Evolutionary conservation across 2,888 invertebrate genomes (phyloP), one percentile per base, ranked within the genome.

Genomic region (Hypolimnas misippus): DNA sequence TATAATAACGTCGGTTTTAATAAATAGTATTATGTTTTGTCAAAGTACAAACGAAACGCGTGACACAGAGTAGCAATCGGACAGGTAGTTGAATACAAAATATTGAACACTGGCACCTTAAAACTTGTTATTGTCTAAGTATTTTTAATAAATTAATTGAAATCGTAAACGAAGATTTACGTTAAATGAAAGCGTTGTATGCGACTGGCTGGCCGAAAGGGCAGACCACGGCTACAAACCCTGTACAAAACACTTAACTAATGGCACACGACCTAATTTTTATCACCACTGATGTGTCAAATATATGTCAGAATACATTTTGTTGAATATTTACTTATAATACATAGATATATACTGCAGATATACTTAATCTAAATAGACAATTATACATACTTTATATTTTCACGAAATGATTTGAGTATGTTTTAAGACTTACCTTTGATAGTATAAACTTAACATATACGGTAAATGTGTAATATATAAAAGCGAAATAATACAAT

Each of bases 31-130:
- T 62, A 74, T 76, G 72, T 73, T 70, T 65, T 31, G 35, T 75
- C 70, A 65, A 76, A 70, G 71, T 80, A 76, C 66, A 73, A 72
- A 67, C 72, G 70, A 78, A 81, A 77, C 78, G 70, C 75, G 78
- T 75, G 75, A 77, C 68, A 70, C 69, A 73, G 71, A 68, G 67
- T 66, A 68, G 75, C 70, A 72, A 77, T 77, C 73, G 71, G 76
- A 73, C 63, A 65, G 69, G 76, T 65, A 67, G 73, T 73, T 72
- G 60, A 73, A 70, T 74, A 75, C 74, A 49, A 29, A 14, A 49
- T 74, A 76, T 78, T 77, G 72, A 83, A 82, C 86, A 84, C 84
- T 83, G 86, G 83, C 88, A 87, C 83, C 82, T 79, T 77, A 69
- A 73, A 75, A 79, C 74, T 71, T 71, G 75, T 82, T 83, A 83